phyloP scores from a whole-genome alignment of 2,888 invertebrate genomes.

The Trilocha varians region DNA sequence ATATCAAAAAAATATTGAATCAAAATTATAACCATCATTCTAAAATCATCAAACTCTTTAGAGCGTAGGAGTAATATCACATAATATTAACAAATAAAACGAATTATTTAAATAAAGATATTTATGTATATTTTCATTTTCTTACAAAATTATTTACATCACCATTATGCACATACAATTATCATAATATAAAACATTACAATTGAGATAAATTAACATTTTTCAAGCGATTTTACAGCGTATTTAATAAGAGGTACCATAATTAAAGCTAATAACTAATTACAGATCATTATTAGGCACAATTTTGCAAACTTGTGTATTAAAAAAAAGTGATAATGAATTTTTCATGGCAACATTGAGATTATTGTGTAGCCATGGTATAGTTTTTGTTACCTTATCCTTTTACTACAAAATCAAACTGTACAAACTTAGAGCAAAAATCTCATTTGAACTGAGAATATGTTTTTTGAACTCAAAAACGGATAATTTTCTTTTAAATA shows the following conservation, averaged over 20 bases:
- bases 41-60: no score
- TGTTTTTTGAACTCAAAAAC: no score
- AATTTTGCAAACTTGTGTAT: conserved; percentile 34
- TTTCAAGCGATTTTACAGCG: conserved; percentile 57
- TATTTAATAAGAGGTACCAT: conserved; percentile 27
- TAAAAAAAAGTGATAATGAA: neutral
- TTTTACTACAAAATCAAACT: no score
- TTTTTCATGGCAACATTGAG: neutral
- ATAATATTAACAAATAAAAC: conserved; percentile 16
- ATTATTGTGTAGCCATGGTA: neutral
- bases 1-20: no score
- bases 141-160: conserved; percentile 70
- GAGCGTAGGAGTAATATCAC: no score
- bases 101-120: conserved; percentile 56
- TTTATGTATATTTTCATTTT: conserved; percentile 61
- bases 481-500: no score
- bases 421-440: no score
- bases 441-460: no score
- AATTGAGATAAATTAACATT: conserved; percentile 60
- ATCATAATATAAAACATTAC: conserved; percentile 66
- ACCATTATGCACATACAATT: conserved; percentile 63
- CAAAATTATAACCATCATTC: no score
- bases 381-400: no score
- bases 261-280: conserved; percentile 35
- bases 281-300: conserved; percentile 59